A percentile compares a stretch with the other conserved stretches of the same genome.
phyloP scores from a whole-genome alignment of 2,797 vertebrate species.

The Orientallactaga sibirica region DNA sequence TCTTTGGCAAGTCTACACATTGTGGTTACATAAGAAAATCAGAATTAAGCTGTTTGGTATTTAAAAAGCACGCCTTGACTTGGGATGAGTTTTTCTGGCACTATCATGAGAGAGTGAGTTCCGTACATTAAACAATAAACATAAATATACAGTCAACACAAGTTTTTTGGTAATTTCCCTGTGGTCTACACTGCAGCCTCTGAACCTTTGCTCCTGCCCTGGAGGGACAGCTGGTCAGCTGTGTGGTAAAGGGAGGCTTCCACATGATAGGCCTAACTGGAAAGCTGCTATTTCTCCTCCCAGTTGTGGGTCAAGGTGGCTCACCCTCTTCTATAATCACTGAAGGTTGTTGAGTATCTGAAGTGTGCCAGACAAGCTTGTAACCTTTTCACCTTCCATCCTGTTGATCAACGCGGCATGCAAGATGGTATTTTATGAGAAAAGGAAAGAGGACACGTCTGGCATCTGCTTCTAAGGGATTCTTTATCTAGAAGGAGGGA shows the following conservation, averaged over 20 bases:
- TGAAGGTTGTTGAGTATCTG: background rate
- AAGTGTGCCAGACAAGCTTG: background rate
- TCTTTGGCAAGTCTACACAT: slow-evolving; percentile 24
- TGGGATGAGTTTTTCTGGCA: slow-evolving; percentile 63
- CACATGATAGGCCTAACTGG: background rate
- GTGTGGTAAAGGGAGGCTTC: slow-evolving; percentile 2
- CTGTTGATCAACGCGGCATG: background rate
- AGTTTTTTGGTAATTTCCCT: background rate
- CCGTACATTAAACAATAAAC: background rate
- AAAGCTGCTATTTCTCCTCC: background rate
- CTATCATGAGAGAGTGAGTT: background rate
- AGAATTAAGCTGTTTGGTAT: slow-evolving; percentile 32
- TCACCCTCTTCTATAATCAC: background rate
- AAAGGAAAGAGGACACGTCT: background rate
- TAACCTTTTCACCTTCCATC: background rate
- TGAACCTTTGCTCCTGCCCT: background rate
- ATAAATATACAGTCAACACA: background rate
- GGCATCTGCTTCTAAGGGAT: background rate
- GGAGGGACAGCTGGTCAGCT: slow-evolving; percentile 27
- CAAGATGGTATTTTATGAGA: background rate
- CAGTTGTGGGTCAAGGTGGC: too few species aligned
- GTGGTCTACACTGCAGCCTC: background rate
- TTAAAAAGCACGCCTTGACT: slow-evolving; percentile 22
- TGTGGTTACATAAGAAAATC: slow-evolving; percentile 74
- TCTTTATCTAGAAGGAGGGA: background rate